Percentiles rank a stretch among this genome's conserved stretches.
phyloP scores from a whole-genome alignment of 2,797 vertebrate genomes.

The Malurus leucopterus region DNA sequence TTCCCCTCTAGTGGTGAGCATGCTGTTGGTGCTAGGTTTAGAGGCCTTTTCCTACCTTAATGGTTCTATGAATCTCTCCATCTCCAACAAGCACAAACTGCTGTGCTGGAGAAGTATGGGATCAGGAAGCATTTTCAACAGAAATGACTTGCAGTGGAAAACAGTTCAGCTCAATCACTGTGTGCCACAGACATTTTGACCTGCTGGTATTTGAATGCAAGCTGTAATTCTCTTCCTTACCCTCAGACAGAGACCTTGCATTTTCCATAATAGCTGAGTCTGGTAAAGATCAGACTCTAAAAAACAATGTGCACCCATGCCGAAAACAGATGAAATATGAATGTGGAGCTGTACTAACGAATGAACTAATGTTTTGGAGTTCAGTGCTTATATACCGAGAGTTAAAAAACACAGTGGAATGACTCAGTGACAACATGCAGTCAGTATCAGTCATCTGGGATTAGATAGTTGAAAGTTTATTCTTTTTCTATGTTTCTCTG shows the following conservation, averaged over 20 bases:
- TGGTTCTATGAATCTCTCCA: neutral
- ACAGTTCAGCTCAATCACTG: neutral
- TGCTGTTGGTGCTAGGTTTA: neutral
- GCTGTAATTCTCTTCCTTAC: neutral
- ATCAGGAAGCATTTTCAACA: neutral
- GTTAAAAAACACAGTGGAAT: neutral
- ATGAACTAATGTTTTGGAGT: neutral
- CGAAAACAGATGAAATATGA: neutral
- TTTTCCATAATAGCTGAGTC: neutral
- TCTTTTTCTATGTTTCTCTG: neutral
- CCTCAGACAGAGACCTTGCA: neutral
- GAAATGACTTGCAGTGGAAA: neutral
- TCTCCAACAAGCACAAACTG: neutral
- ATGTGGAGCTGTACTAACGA: neutral
- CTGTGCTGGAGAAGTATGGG: neutral
- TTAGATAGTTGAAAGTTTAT: neutral
- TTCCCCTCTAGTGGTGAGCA: neutral
- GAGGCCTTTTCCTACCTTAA: neutral
- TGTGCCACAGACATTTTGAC: neutral
- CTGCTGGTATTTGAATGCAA: slow-evolving; percentile 7
- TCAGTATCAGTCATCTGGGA: neutral
- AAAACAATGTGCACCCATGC: neutral
- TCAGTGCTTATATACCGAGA: neutral
- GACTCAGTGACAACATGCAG: neutral
- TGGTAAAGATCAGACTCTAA: neutral